A percentile compares a stretch with the other conserved stretches of the same genome.
Evolutionary conservation across 1,140 invertebrate species (phyloP).

Genomic region (Halyomorpha halys): DNA sequence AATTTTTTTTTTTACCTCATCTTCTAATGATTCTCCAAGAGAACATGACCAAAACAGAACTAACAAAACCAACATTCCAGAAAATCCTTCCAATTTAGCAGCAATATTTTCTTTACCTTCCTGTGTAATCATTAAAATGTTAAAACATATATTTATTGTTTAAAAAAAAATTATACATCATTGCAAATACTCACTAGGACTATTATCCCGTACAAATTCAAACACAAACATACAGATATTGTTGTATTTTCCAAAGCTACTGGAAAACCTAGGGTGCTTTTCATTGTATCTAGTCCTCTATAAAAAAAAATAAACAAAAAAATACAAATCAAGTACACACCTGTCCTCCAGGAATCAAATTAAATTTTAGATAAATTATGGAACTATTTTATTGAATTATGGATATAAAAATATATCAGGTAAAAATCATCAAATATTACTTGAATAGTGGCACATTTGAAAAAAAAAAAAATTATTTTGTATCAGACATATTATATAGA

Average conservation of each 20-base stretch:
- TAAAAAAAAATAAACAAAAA: neutral
- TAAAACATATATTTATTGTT: neutral
- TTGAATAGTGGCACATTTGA: too few species aligned
- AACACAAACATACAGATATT: neutral
- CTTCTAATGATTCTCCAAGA: neutral
- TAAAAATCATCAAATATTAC: too few species aligned
- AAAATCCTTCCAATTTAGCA: neutral
- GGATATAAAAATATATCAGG: too few species aligned
- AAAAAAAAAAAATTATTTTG: too few species aligned
- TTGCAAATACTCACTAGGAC: neutral
- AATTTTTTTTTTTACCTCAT: slow-evolving; percentile 2
- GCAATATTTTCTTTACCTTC: neutral
- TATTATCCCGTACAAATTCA: neutral
- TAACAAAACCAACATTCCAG: neutral
- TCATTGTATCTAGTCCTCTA: neutral
- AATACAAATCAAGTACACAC: too few species aligned
- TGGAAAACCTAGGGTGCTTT: neutral
- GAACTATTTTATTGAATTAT: too few species aligned
- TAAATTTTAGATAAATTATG: too few species aligned
- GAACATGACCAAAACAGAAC: neutral
- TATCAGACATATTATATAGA: too few species aligned
- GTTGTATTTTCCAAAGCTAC: neutral
- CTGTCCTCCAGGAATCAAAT: too few species aligned
- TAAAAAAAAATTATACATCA: too few species aligned
- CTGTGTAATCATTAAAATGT: neutral